phyloP scores from a whole-genome alignment of 2,113 vertebrate genomes.

The cat (Felis catus) region DNA sequence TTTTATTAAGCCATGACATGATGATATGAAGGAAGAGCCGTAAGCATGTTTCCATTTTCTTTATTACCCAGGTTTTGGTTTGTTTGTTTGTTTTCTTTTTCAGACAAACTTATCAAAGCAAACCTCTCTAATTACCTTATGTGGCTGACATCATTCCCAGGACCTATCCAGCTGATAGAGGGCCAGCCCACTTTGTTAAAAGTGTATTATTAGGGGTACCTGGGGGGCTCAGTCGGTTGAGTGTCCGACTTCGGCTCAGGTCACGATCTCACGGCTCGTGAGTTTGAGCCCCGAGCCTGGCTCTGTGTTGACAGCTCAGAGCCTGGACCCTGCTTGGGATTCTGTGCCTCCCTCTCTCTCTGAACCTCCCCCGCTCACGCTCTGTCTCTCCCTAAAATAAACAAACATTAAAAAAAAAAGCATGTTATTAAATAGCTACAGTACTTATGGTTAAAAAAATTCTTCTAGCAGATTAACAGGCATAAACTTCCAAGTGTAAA shows the following conservation, averaged over 20 bases:
- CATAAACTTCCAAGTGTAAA: background rate
- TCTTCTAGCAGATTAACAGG: background rate
- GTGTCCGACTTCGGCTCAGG: too few species aligned
- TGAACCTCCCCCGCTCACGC: too few species aligned
- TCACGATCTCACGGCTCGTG: too few species aligned
- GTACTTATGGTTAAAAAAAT: background rate
- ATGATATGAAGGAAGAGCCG: background rate
- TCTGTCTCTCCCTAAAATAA: too few species aligned
- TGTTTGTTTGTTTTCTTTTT: too few species aligned
- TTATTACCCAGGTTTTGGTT: background rate
- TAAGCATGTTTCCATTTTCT: background rate
- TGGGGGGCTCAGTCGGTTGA: too few species aligned
- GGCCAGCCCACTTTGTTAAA: background rate
- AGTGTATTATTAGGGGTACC: background rate
- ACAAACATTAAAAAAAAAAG: background rate
- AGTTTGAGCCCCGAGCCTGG: too few species aligned
- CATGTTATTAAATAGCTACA: background rate
- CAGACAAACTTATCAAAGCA: background rate
- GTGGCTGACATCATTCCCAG: background rate
- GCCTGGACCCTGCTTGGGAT: too few species aligned
- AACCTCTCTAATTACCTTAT: background rate
- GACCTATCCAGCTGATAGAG: fast-evolving
- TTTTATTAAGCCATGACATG: background rate
- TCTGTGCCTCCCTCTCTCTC: too few species aligned
- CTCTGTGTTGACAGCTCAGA: too few species aligned